phyloP scores from a whole-genome alignment of 2,888 invertebrate species.

The Neocrepidodera transversa region DNA sequence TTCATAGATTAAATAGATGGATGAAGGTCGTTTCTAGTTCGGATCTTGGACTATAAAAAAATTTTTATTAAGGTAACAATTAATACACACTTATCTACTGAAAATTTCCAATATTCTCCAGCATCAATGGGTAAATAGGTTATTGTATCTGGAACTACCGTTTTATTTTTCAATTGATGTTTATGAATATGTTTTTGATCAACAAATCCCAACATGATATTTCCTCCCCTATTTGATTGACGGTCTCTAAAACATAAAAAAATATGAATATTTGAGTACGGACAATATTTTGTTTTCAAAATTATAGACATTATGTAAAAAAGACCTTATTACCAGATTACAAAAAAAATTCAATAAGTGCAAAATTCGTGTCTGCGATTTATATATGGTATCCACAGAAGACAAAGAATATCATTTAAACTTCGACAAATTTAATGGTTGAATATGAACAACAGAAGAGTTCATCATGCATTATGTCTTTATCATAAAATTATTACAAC shows the following conservation, averaged over 20 bases:
- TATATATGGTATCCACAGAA: not conserved
- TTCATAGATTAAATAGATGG: too few species aligned
- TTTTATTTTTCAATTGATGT: conserved; percentile 40
- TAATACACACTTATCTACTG: conserved; percentile 70
- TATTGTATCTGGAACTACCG: conserved; percentile 62
- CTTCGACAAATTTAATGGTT: too few species aligned
- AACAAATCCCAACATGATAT: conserved; percentile 68
- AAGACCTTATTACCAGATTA: not conserved
- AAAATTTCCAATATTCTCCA: conserved; percentile 71
- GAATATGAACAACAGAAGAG: too few species aligned
- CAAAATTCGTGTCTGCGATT: not conserved
- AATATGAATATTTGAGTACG: not conserved
- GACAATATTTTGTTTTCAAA: too few species aligned
- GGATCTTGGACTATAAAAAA: too few species aligned
- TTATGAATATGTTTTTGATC: conserved; percentile 68
- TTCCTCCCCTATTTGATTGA: conserved; percentile 64
- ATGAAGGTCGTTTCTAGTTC: too few species aligned
- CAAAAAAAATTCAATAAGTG: too few species aligned
- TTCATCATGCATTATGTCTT: too few species aligned
- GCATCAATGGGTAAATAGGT: conserved; percentile 67
- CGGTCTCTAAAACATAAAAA: conserved; percentile 64
- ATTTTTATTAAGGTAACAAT: too few species aligned
- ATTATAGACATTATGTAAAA: not conserved
- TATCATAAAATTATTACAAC: too few species aligned
- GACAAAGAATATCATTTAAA: too few species aligned